Conservation (phyloP, 2,113 vertebrate species). For the Noctilio leporinus region DNA sequence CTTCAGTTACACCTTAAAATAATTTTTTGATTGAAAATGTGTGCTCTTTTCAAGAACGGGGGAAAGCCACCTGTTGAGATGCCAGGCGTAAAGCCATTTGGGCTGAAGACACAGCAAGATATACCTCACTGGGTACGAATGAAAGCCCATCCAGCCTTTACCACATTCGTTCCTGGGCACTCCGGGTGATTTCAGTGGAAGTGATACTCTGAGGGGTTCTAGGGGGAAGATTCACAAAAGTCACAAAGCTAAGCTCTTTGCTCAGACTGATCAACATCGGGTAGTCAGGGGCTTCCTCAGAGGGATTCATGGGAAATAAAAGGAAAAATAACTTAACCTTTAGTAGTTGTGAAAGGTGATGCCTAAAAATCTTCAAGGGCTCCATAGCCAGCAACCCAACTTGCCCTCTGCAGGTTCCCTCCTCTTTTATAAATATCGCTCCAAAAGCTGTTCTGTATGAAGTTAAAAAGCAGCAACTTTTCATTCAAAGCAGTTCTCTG, state of each 20-base stretch:
- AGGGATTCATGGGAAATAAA: background rate
- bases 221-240: background rate
- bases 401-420: background rate
- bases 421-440: background rate
- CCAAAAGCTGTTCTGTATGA: background rate
- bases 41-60: background rate
- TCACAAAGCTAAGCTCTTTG: background rate
- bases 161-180: too few relatives aligned
- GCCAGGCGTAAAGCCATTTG: background rate
- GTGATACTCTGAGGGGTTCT: background rate
- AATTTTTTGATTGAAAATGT: background rate
- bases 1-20: background rate
- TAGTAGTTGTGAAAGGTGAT: background rate
- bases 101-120: background rate
- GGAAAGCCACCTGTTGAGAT: background rate
- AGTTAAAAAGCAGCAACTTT: background rate
- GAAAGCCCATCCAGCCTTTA: background rate
- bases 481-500: background rate
- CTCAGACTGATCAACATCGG: background rate
- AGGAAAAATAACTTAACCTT: background rate
- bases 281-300: background rate
- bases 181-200: background rate
- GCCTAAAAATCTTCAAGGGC: background rate
- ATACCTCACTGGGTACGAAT: background rate
- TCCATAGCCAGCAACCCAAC: background rate